Base-by-base conservation (phyloP, 2,888 invertebrate species). In the Tenodera sinensis region DNA sequence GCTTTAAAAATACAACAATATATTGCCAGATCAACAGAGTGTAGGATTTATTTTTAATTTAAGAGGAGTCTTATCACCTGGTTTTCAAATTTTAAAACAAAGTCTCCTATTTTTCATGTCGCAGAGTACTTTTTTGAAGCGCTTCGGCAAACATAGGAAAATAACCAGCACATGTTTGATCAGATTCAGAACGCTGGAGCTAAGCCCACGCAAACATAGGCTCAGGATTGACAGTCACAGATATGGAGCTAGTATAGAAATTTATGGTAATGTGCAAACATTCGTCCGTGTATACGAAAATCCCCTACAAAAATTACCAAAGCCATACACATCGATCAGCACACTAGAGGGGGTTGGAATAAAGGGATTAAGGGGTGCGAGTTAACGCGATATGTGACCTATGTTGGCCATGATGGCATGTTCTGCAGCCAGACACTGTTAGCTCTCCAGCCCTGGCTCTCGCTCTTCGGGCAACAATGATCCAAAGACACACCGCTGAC, bases 381-480 rank as follows among this genome's bases (percentile, higher is more conserved):
- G 85, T 85, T 85, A 47, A 85, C 85, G 47, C 47, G n/a, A 87
- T 83, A 83, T 87, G 83, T 82, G 87, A 87, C 83, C 83, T 87
- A 87, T 87, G 83, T 83, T 34, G 83, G 86, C 86, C 9, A 86
- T 86, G 86, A 14, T 71, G 54, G 20, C 54, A 71, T 71, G 54
- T 71, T 71, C 54, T 25, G 54, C 54, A 71, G 54, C 54, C 54
- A 71, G 54, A 71, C 54, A 71, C 54, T 15, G 54, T 71, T 71
- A 71, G 54, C 54, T 71, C 20, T 71, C 54, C 25, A 71, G 54
- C 54, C 54, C 20, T 20, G 6, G 0, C 15, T 15, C 25, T 20
- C 25, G 3, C 54, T 71, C 20, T 71, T 71, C 7, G 54, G 20
- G 54, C 25, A 71, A 71, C 8, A 71, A 9, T 71, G 54, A 20